phyloP scores from a whole-genome alignment of 2,888 invertebrate genomes.

The Leptinotarsa tumamoca region DNA sequence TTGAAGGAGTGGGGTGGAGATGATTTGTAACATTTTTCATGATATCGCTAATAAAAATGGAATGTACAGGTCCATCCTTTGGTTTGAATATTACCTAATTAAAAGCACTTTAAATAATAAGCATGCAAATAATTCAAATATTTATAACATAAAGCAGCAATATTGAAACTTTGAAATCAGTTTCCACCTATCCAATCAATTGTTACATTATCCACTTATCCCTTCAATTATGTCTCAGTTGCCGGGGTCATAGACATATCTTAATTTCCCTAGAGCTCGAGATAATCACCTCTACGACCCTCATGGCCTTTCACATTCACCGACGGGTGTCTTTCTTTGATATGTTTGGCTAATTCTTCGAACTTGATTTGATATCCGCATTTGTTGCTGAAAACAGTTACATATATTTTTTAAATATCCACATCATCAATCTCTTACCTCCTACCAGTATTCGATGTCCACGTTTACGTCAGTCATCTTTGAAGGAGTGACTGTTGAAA shows the following conservation, averaged over 20 bases:
- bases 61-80: too few species aligned
- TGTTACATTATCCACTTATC: too few species aligned
- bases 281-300: conserved; percentile 51
- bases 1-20: too few species aligned
- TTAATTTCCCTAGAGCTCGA: neutral
- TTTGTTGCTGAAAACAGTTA: conserved; percentile 49
- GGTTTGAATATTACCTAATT: too few species aligned
- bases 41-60: too few species aligned
- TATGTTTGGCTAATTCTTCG: conserved; percentile 49
- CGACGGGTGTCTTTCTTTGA: conserved; percentile 48
- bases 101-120: too few species aligned
- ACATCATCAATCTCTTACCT: neutral
- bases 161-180: too few species aligned
- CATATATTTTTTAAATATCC: neutral
- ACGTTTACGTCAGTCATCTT: neutral
- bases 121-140: too few species aligned
- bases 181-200: too few species aligned
- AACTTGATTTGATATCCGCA: conserved; percentile 54
- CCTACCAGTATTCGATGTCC: neutral
- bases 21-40: too few species aligned
- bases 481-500: neutral
- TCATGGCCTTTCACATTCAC: conserved; percentile 50
- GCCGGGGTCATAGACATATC: neutral
- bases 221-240: too few species aligned
- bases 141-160: too few species aligned